Base-by-base conservation (phyloP, 2,888 invertebrate genomes). In the Acanthosepion esculentum region DNA sequence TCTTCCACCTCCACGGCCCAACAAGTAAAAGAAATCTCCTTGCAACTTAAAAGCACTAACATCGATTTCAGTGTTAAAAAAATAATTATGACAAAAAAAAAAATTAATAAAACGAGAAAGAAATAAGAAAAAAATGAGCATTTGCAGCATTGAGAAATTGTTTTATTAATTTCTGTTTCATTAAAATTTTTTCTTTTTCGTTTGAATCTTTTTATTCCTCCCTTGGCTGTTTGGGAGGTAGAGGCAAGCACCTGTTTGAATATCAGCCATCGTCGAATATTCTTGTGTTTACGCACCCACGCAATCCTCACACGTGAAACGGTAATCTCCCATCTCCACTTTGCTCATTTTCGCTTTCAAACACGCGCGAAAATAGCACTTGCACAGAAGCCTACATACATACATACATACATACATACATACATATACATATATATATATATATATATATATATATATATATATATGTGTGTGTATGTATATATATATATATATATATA, bases 231-330 rank as follows among this genome's bases (percentile, higher is more conserved):
- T 78, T 78, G 29, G 29, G n/a, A 78, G n/a, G 78, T n/a, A 5
- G 78, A 78, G 78, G 78, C 78, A 78, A 78, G 78, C 78, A 78
- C 78, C 78, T 78, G 78, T 78, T 78, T 78, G 78, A 78, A 78
- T 78, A 78, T 78, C 78, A 78, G n/a, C 78, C 29, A 8, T 12
- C 10, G 78, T 78, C 29, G 78, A 78, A 78, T 29, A 29, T n/a
- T 78, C 78, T 29, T 78, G 78, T n/a, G 10, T 26, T 8, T 29
- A n/a, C 55, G 18, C 55, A 12, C 78, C 10, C n/a, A 26, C 29
- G 10, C 10, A 41, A 41, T 41, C 78, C 26, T 26, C 78, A 12
- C 78, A 78, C 29, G 0, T 8, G 0, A 78, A 78, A 29, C n/a
- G 15, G 55, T 55, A 55, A 15, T 55, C 4, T 55, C 55, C 55